Percentiles rank a stretch among this genome's conserved stretches.
Evolutionary conservation across 2,113 vertebrate genomes (phyloP).

Genomic region (Sphyrna mokarran): DNA sequence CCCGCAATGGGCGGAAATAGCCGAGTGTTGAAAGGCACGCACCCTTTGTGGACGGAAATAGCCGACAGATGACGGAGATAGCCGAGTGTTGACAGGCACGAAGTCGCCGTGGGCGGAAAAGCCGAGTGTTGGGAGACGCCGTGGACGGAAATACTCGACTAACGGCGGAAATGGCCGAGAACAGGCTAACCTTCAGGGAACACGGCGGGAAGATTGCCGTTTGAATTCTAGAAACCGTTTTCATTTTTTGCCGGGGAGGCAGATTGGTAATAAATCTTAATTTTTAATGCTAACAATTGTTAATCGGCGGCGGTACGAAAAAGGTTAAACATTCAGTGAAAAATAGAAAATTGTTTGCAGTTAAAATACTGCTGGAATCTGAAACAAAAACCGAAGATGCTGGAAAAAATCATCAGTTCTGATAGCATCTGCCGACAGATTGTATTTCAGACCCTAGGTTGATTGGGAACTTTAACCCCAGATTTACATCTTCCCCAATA

Average conservation of each 20-base stretch:
- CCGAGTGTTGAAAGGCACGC: neutral
- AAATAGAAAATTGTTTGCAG: neutral
- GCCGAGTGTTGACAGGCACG: neutral
- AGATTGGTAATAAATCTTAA: neutral
- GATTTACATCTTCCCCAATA: too few species aligned
- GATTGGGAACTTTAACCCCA: too few species aligned
- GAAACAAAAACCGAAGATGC: too few species aligned
- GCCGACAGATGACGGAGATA: neutral
- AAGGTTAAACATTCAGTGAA: neutral
- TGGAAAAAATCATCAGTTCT: too few species aligned
- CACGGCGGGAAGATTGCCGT: neutral
- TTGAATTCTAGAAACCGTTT: neutral
- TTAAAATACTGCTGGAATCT: neutral
- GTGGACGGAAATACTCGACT: neutral
- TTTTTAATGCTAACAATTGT: neutral
- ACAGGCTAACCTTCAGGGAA: neutral
- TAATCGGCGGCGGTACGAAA: neutral
- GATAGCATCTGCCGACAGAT: too few species aligned
- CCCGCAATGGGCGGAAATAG: neutral
- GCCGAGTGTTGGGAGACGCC: neutral
- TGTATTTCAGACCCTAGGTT: too few species aligned
- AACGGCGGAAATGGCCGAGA: neutral
- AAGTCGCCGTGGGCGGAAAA: neutral
- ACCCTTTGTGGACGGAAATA: neutral
- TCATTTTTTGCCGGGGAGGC: neutral